Evolutionary conservation across 2,797 vertebrate genomes (phyloP), one percentile per base, ranked within the genome.

Genomic region (Vultur gryphus): DNA sequence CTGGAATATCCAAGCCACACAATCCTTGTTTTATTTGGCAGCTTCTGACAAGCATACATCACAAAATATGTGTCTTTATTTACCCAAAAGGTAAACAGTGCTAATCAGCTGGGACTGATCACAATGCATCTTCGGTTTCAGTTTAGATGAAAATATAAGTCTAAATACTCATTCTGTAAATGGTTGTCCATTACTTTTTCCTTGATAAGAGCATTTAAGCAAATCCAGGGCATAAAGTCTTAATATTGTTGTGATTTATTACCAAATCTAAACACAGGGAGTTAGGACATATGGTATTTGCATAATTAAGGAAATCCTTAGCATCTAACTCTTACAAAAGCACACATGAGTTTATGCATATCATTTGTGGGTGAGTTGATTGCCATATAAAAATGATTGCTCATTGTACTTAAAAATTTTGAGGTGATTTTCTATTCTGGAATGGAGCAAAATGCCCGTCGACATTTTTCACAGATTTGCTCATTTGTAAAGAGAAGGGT

Each of bases 21-120:
- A 96, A 35, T 33, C 95, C 92, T 96, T 96, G 59, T 95, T 97
- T 96, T 96, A 81, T 72, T 94, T 95, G 76, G 75, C 94, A 79
- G 41, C 79, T 95, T 96, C 83, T 96, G 90, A 89, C 82, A 71
- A 91, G 37, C 58, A 89, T 79, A 87, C 51, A 91, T 92, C 86
- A 66, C 77, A 82, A 88, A 90, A 71, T 92, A 85, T 41, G 59
- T 91, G 71, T 91, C 81, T 88, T 85, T 96, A 79, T 87, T 96
- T 96, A 95, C 71, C 51, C 39, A 71, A 89, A 93, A 59, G 77
- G 84, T 90, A 93, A 77, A 97, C 70, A 84, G 44, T 83, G 41
- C 95, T 94, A 84, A 95, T 97, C 80, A 91, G 16, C 96, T 84
- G 73, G 71, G 90, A 44, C 55, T 93, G 69, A 94, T 97, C 62